Conservation (phyloP, 2,888 invertebrate species). For the Rhingia campestris region DNA sequence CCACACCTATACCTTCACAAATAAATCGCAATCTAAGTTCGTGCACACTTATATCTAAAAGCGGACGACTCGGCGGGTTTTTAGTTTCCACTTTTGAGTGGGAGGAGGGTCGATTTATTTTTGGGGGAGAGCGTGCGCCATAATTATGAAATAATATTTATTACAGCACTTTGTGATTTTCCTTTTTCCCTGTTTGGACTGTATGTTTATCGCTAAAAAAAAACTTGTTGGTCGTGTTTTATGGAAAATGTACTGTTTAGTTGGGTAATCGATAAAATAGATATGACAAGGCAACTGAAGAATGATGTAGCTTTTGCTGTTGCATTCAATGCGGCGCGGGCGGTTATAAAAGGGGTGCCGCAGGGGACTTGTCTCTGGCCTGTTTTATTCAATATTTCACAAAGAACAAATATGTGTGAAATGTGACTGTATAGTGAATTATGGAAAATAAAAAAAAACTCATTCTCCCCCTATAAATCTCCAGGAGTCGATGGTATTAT, state of each 20-base stretch:
- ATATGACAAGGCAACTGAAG: not conserved
- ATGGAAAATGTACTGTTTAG: constrained; percentile 18
- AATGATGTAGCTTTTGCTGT: not conserved
- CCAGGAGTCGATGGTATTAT: no score
- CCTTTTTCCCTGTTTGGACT: constrained; percentile 11
- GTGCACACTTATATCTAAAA: not conserved
- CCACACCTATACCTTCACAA: not conserved
- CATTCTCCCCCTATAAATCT: no score
- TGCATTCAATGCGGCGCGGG: not conserved
- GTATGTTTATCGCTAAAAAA: not conserved
- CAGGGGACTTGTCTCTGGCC: constrained; percentile 20
- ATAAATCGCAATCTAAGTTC: constrained; percentile 32
- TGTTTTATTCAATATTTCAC: no score
- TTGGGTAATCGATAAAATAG: not conserved
- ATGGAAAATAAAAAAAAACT: no score
- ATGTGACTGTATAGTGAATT: no score
- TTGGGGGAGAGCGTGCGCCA: constrained; percentile 1
- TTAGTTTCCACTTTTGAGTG: constrained; percentile 1
- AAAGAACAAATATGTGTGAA: no score
- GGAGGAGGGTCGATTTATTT: constrained; percentile 37
- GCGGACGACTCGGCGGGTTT: not conserved
- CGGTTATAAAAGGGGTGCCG: not conserved
- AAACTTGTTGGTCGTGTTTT: constrained; percentile 7
- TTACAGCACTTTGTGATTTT: constrained; percentile 33
- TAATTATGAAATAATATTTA: constrained; percentile 52